These are phyloP conservation scores for Chiloscyllium plagiosum DNA, from an alignment of 2,113 vertebrate species.

Conservation along the genomic window DNA sequence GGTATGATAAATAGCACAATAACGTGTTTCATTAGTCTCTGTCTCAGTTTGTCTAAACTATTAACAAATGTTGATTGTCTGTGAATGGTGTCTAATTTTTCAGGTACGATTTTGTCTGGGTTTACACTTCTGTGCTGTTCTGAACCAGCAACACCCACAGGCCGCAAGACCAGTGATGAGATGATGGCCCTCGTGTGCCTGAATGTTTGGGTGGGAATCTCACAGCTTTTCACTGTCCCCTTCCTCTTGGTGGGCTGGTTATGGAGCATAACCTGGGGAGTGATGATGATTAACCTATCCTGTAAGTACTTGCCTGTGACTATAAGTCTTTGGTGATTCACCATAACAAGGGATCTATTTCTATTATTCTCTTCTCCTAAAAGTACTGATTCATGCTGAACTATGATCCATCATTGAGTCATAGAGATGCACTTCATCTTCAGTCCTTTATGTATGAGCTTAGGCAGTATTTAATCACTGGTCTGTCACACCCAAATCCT, in stretches of 20 bases:
- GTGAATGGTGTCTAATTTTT: background rate
- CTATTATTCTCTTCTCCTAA: background rate
- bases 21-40: background rate
- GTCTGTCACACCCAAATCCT: background rate
- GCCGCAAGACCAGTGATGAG: background rate
- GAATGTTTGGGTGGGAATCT: conserved; percentile 39
- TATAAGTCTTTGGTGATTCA: background rate
- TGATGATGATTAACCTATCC: conserved; percentile 18
- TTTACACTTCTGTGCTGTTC: conserved; percentile 36
- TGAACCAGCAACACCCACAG: background rate
- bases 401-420: background rate
- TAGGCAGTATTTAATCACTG: background rate
- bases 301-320: background rate
- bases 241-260: conserved; percentile 40
- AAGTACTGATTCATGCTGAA: background rate
- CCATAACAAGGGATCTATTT: background rate
- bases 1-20: background rate
- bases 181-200: conserved; percentile 18
- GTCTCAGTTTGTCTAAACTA: background rate
- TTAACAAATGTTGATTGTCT: background rate
- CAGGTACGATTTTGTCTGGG: conserved; percentile 28
- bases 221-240: conserved; percentile 39
- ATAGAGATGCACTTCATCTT: background rate
- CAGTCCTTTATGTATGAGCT: background rate
- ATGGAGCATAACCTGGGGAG: conserved; percentile 38